These are phyloP conservation scores for Heteromormyrus szaboi DNA, from an alignment of 2,797 vertebrate genomes.

Conservation along the genomic window DNA sequence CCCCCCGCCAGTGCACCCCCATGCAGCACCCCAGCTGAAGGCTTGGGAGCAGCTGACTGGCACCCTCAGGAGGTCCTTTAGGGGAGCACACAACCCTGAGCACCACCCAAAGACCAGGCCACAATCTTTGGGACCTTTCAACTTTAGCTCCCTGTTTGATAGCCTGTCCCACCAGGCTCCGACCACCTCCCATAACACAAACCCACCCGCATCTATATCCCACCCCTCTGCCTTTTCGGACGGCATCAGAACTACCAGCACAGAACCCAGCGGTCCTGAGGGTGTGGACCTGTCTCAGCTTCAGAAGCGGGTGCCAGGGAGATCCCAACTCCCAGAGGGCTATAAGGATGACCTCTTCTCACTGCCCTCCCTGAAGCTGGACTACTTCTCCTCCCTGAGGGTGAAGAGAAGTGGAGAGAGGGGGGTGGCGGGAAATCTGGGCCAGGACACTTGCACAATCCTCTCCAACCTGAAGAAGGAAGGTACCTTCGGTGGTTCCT, in stretches of 20 bases:
- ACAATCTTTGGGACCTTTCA: constrained; percentile 51
- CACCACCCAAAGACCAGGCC: constrained; percentile 46
- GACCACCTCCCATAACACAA: neutral
- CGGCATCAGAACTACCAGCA: neutral
- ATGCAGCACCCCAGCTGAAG: constrained; percentile 39
- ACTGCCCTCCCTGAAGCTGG: constrained; percentile 43
- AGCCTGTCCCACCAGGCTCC: neutral
- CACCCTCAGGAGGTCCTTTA: constrained; percentile 56
- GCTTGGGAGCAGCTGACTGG: constrained; percentile 54
- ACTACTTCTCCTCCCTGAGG: constrained; percentile 68
- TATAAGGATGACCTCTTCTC: constrained; percentile 44
- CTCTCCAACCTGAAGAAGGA: constrained; percentile 59
- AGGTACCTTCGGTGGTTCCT: neutral
- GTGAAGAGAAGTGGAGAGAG: constrained; percentile 47
- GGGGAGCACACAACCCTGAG: constrained; percentile 44
- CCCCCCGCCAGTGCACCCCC: constrained; percentile 33
- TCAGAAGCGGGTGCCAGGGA: constrained; percentile 57
- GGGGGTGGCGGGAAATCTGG: constrained; percentile 24
- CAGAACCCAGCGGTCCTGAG: neutral
- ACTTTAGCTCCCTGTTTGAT: constrained; percentile 35
- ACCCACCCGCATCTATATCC: neutral
- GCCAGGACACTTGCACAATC: constrained; percentile 56
- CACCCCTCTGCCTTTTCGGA: neutral
- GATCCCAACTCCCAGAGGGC: constrained; percentile 31
- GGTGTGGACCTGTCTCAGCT: constrained; percentile 50